Percentiles rank a stretch among this genome's conserved stretches.
Conservation (phyloP, 2,113 vertebrate genomes). For the Chaenocephalus aceratus region DNA sequence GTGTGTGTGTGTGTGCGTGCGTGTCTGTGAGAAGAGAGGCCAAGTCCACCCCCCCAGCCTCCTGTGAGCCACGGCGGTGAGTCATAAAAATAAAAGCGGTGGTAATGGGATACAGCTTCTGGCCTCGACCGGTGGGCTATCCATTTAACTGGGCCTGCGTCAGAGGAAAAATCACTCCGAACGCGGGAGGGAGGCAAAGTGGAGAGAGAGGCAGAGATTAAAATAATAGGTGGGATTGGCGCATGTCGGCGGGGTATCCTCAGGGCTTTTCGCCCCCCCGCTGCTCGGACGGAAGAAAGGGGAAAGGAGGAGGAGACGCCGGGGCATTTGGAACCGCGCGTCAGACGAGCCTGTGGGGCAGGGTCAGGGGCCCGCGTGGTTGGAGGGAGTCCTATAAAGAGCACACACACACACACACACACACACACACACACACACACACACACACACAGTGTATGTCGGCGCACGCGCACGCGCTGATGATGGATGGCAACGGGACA, state of each 20-base stretch:
- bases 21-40: conserved; percentile 14
- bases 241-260: conserved; percentile 37
- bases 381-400: conserved; percentile 64
- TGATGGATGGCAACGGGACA: conserved; percentile 83
- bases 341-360: conserved; percentile 53
- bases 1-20: neutral
- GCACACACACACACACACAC: conserved; percentile 39
- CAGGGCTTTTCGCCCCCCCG: conserved; percentile 46
- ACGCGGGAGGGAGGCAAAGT: conserved; percentile 5
- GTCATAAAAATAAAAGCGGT: conserved; percentile 79
- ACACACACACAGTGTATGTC: conserved; percentile 8
- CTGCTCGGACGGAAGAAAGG: conserved; percentile 73
- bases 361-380: conserved; percentile 72
- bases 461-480: conserved; percentile 44
- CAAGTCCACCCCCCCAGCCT: conserved; percentile 64
- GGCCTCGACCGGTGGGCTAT: conserved; percentile 63
- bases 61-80: conserved; percentile 37
- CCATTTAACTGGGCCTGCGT: conserved; percentile 61
- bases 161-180: conserved; percentile 37
- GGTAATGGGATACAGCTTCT: conserved; percentile 76
- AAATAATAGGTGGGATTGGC: conserved; percentile 51
- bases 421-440: conserved; percentile 35
- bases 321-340: conserved; percentile 41
- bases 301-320: conserved; percentile 46
- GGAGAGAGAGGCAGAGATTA: conserved; percentile 28